Conservation (phyloP, 2,113 vertebrate genomes). For the pig (Sus scrofa) region DNA sequence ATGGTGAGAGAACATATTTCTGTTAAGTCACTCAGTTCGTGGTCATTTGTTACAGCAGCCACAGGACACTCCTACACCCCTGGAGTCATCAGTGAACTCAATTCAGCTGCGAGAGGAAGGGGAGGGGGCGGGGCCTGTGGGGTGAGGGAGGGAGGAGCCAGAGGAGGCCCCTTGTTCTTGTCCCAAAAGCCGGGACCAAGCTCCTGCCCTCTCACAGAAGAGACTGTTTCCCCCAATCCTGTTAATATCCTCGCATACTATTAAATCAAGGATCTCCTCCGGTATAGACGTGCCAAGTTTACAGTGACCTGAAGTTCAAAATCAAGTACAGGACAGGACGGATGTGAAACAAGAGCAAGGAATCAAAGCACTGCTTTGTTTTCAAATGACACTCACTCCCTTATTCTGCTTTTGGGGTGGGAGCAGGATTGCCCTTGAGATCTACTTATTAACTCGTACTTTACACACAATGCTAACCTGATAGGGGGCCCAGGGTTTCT, state of each 20-base stretch:
- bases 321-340: not conserved
- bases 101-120: rapidly evolving
- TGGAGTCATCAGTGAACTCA: not conserved
- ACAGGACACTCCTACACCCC: not conserved
- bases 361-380: not conserved
- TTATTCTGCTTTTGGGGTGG: not conserved
- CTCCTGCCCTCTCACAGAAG: not conserved
- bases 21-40: not conserved
- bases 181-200: too few relatives aligned
- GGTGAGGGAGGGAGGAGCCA: not conserved
- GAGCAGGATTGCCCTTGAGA: not conserved
- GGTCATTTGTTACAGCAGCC: not conserved
- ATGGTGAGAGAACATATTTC: not conserved
- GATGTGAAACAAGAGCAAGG: not conserved
- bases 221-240: not conserved
- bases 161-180: not conserved
- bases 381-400: not conserved
- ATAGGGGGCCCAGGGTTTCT: rapidly evolving
- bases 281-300: not conserved
- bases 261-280: too few relatives aligned
- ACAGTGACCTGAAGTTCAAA: not conserved
- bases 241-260: not conserved
- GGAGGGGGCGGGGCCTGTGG: not conserved
- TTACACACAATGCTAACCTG: rapidly evolving
- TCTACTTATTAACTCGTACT: rapidly evolving